These are phyloP conservation scores for Diabrotica virgifera DNA, from an alignment of 1,140 invertebrate genomes.

Conservation along the genomic window DNA sequence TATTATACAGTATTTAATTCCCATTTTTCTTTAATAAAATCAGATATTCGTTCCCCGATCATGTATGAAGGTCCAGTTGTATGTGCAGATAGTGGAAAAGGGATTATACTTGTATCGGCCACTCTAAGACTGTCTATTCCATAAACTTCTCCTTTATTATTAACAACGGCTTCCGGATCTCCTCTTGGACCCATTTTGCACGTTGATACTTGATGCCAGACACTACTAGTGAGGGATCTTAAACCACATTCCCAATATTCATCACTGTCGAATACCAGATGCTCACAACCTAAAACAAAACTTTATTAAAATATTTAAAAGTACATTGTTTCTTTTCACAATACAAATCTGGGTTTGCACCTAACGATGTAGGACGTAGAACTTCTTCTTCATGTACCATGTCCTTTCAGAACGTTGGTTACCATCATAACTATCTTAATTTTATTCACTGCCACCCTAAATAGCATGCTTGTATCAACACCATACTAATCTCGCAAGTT, in stretches of 20 bases:
- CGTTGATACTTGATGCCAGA: conserved; percentile 58
- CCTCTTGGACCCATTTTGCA: conserved; percentile 59
- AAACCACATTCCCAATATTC: conserved; percentile 66
- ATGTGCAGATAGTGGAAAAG: conserved; percentile 66
- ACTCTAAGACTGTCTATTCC: conserved; percentile 61
- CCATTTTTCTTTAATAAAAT: conserved; percentile 71
- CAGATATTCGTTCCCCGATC: conserved; percentile 83
- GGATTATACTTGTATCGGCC: conserved; percentile 74
- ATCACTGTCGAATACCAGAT: conserved; percentile 56
- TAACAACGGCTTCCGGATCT: conserved; percentile 58
- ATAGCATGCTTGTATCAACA: no score
- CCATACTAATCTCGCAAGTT: no score
- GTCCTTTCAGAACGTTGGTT: no score
- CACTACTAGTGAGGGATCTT: conserved; percentile 52
- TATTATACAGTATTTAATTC: no score
- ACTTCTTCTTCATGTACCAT: no score
- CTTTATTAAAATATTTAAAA: no score
- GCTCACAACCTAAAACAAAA: conserved; percentile 8
- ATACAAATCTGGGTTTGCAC: no score
- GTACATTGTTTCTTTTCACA: no score
- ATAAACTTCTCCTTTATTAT: conserved; percentile 54
- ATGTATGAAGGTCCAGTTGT: conserved; percentile 73
- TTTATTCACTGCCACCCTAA: no score
- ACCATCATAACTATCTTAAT: no score
- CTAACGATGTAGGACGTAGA: no score